A percentile compares a stretch with the other conserved stretches of the same genome.
Conservation (phyloP, 2,113 vertebrate species). For the Xenopus laevis region DNA sequence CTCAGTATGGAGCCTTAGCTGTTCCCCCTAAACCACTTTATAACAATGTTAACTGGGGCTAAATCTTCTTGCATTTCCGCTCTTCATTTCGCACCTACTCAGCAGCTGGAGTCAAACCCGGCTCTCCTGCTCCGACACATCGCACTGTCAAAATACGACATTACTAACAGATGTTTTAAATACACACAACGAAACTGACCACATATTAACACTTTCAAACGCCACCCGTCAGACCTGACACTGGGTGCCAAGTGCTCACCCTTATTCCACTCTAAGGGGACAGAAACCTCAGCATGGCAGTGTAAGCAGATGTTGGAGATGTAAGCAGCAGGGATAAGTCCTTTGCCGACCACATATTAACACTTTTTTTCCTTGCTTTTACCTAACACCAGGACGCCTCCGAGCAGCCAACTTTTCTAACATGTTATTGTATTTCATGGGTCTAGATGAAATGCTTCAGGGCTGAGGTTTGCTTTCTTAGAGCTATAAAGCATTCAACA, state of each 20-base stretch:
- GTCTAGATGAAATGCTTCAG: conserved; percentile 27
- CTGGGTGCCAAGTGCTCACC: not conserved
- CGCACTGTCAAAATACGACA: conserved; percentile 31
- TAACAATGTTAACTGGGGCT: conserved; percentile 36
- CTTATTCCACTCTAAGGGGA: conserved; percentile 20
- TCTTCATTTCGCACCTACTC: conserved; percentile 36
- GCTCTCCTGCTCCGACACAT: conserved; percentile 11
- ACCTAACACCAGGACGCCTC: conserved; percentile 4
- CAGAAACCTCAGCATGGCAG: not conserved
- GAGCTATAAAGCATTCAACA: conserved; percentile 39
- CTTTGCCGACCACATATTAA: conserved; percentile 33
- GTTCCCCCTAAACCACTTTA: conserved; percentile 19
- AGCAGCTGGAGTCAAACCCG: conserved; percentile 5
- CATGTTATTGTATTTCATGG: conserved; percentile 33
- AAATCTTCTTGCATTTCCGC: conserved; percentile 39
- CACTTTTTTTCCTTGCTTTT: conserved; percentile 21
- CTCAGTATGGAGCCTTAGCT: conserved; percentile 11
- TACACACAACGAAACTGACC: conserved; percentile 13
- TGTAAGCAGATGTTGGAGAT: conserved; percentile 29
- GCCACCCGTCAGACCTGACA: not conserved
- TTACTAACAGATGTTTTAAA: conserved; percentile 39
- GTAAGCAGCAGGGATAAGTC: conserved; percentile 22
- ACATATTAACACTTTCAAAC: conserved; percentile 21
- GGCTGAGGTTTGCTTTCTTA: conserved; percentile 25
- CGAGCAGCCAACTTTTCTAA: conserved; percentile 29